phyloP scores from a whole-genome alignment of 2,113 vertebrate genomes.

The Epinephelus moara region DNA sequence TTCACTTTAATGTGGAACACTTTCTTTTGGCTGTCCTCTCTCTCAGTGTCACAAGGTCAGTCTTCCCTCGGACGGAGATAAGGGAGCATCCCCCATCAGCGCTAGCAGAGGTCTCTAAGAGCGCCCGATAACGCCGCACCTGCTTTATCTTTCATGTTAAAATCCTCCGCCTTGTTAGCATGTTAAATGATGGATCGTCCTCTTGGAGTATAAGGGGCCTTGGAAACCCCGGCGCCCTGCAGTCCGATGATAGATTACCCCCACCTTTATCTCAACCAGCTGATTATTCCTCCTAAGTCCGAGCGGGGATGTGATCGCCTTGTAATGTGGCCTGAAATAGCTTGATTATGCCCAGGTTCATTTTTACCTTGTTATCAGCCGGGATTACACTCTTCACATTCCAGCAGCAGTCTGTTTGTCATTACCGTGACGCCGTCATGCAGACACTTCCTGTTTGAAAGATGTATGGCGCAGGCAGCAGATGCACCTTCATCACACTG shows the following conservation, averaged over 20 bases:
- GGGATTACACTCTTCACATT: constrained; percentile 37
- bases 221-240: constrained; percentile 51
- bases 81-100: constrained; percentile 38
- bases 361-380: constrained; percentile 48
- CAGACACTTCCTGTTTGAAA: constrained; percentile 16
- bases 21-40: neutral
- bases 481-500: constrained; percentile 4
- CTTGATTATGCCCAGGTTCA: constrained; percentile 60
- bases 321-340: constrained; percentile 63
- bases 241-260: constrained; percentile 76
- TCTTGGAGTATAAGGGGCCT: constrained; percentile 39
- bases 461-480: neutral
- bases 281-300: constrained; percentile 75
- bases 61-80: constrained; percentile 55
- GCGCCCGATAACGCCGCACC: constrained; percentile 63
- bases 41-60: constrained; percentile 55
- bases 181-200: constrained; percentile 81
- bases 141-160: constrained; percentile 75
- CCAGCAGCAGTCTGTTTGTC: constrained; percentile 16
- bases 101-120: constrained; percentile 55
- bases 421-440: neutral
- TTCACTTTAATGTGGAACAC: constrained; percentile 10
- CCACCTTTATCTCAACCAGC: constrained; percentile 68
- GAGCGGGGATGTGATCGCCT: constrained; percentile 53
- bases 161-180: constrained; percentile 76